Base-by-base conservation (phyloP, 2,797 vertebrate genomes). In the Tachyglossus aculeatus region DNA sequence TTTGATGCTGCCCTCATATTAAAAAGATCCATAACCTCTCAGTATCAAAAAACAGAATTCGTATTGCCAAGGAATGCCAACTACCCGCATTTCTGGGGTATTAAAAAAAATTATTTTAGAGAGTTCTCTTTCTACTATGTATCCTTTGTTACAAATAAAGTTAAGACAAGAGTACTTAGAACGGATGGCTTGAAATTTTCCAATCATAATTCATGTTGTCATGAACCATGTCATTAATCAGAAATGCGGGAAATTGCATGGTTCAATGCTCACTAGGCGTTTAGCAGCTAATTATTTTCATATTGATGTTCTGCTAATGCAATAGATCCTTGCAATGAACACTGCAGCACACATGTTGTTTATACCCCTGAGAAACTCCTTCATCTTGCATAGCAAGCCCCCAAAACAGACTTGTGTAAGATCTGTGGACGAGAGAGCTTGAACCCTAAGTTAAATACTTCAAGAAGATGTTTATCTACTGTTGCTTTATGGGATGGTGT, bases 221-320 rank as follows among this genome's bases (percentile, higher is more conserved):
- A 25, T 47, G 63, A 79, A 47, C 69, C 81, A 83, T 81, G 55
- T 62, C 80, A 83, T 84, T 88, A 88, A 88, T 88, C 71, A 80
- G 38, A 77, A 88, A 86, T 69, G 81, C 84, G 82, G 70, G 89
- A 87, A 80, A 83, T 14, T 66, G 40, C 41, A 63, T 82, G 85
- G 74, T 38, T 86, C 67, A 60, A 74, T 83, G 71, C 14, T 67
- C 41, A 71, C 37, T 60, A 71, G 74, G 69, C n/a, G 22, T 71
- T 85, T 82, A 70, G 62, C 79, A 65, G 85, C 62, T 71, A 86
- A 78, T 82, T 87, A 88, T 55, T 73, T 75, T 82, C 52, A 51
- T 74, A 82, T 13, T 71, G 72, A 80, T 64, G 45, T 77, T 77
- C 44, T 58, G 33, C n/a, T 80, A 80, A 82, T 31, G 54, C n/a